Percentiles rank a stretch among this genome's conserved stretches.
phyloP scores from a whole-genome alignment of 2,888 invertebrate species.

The Cylindroiulus punctatus region DNA sequence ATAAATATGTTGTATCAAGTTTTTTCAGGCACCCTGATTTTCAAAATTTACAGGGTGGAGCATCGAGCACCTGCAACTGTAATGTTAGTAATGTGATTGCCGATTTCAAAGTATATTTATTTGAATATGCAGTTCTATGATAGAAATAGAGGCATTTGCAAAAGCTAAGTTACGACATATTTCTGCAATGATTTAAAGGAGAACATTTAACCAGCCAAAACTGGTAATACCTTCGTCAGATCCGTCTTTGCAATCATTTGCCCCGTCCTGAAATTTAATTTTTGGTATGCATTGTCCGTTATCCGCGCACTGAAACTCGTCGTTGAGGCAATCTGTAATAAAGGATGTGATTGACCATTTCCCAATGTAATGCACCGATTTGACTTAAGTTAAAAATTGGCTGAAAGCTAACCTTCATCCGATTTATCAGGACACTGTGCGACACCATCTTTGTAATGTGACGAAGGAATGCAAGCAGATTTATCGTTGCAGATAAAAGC shows the following conservation, averaged over 20 bases:
- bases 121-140: no score
- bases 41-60: not conserved
- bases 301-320: slow-evolving; percentile 60
- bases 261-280: slow-evolving; percentile 62
- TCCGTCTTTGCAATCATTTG: slow-evolving; percentile 63
- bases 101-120: no score
- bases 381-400: not conserved
- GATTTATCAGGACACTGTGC: slow-evolving; percentile 64
- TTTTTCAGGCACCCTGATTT: not conserved
- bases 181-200: not conserved
- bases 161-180: no score
- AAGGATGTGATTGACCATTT: not conserved
- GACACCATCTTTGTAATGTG: slow-evolving; percentile 62
- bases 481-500: slow-evolving; percentile 62
- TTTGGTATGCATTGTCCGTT: slow-evolving; percentile 61
- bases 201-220: not conserved
- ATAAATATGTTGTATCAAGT: not conserved
- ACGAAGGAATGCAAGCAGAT: slow-evolving; percentile 61
- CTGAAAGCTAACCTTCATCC: slow-evolving; percentile 63
- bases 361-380: not conserved
- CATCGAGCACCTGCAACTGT: not conserved
- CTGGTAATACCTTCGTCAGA: slow-evolving; percentile 65
- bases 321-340: slow-evolving; percentile 53
- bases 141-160: no score
- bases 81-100: not conserved